These are phyloP conservation scores for Petaurus breviceps DNA, from an alignment of 2,113 vertebrate species.

Conservation along the genomic window DNA sequence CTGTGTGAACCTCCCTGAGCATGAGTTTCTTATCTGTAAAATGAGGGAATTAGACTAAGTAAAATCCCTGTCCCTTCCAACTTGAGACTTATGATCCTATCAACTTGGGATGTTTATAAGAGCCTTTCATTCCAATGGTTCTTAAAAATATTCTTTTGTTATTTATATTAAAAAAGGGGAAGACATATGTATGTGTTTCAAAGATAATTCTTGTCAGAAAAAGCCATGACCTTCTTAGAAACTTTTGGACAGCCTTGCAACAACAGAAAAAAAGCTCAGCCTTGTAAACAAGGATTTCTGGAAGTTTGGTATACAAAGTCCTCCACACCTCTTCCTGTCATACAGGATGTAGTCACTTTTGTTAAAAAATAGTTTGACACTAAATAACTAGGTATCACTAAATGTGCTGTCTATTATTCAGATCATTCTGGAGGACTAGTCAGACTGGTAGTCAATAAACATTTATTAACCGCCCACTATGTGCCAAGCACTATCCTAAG, in stretches of 20 bases:
- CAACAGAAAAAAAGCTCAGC: slow-evolving; percentile 74
- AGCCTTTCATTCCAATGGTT: background rate
- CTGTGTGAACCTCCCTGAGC: background rate
- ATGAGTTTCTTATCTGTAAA: background rate
- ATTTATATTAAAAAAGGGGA: slow-evolving; percentile 14
- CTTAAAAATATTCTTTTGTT: slow-evolving; percentile 13
- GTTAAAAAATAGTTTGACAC: slow-evolving; percentile 58
- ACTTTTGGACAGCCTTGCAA: slow-evolving; percentile 41
- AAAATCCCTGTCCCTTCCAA: background rate
- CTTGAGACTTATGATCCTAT: background rate
- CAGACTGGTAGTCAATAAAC: background rate
- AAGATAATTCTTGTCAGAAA: slow-evolving; percentile 66
- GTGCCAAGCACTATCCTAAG: background rate
- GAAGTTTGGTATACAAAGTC: slow-evolving; percentile 77
- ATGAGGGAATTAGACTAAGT: background rate
- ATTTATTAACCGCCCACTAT: background rate
- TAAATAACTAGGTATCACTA: slow-evolving; percentile 65
- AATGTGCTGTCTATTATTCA: slow-evolving; percentile 60
- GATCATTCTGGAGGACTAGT: slow-evolving; percentile 7
- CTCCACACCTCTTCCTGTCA: slow-evolving; percentile 84
- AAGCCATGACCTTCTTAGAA: slow-evolving; percentile 65
- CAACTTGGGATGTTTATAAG: slow-evolving; percentile 17
- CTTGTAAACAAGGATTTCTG: slow-evolving; percentile 82
- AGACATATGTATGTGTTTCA: slow-evolving; percentile 49
- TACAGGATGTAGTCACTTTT: slow-evolving; percentile 70